Base-by-base conservation (phyloP, 2,113 vertebrate species). In the Phoxinus phoxinus region DNA sequence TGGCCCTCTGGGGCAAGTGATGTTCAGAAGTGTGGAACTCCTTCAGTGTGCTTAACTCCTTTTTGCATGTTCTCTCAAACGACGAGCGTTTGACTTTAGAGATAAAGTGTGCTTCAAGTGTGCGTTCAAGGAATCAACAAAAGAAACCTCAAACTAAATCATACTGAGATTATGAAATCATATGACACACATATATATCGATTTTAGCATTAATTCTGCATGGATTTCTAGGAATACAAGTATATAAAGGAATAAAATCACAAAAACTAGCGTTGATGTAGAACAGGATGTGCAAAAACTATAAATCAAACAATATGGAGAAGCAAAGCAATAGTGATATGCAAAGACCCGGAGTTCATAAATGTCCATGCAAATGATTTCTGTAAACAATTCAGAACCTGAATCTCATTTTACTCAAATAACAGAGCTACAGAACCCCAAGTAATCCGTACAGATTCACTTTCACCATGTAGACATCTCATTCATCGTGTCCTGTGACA, bases 331-430 rank as follows among this genome's bases (percentile, higher is more conserved):
- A 71, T 71, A 37, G 35, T 72, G 21, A n/a, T 21, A 21, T 7
- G 17, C 17, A 35, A 37, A 71, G 32, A 71, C 1, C 65, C 21
- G 30, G n/a, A 32, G 59, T 74, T 84, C 27, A 56, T 72, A 56
- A n/a, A 73, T 73, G 15, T 4, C 21, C 7, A 21, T 44, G 71
- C 37, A 46, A 88, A 84, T 41, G 46, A 77, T 76, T 61, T 30
- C 69, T 51, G 21, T 44, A 67, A 41, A 56, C 51, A 80, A 80
- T 46, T 48, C 77, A 58, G 35, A 65, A 51, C 78, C 15, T 37
- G 4, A n/a, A 77, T 78, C 44, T 81, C 35, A 72, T 74, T 19
- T 83, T 80, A 83, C 88, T 87, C 81, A 37, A 74, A 89, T 74
- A 89, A 44, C 65, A 73, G 76, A 51, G 19, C 41, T 61, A 44